Evolutionary conservation across 2,797 vertebrate genomes (phyloP), one percentile per base, ranked within the genome.

Genomic region (Acestrorhynchus altus): DNA sequence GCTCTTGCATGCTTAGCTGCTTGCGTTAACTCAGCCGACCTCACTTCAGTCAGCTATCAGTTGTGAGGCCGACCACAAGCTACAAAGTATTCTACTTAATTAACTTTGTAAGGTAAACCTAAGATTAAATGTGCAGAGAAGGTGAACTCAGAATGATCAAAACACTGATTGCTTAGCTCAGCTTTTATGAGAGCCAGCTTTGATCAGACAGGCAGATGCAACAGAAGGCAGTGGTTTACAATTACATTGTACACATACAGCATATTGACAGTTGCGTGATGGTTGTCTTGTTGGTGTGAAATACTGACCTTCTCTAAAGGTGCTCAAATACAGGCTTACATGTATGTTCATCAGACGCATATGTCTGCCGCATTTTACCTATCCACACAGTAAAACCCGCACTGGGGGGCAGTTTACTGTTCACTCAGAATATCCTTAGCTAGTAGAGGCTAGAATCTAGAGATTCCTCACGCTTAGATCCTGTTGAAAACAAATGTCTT

Each of bases 21-120:
- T 20, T 69, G 10, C 66, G 11, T 69, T 11, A 46, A 40, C 67
- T 69, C 18, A 22, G 31, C 11, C n/a, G 12, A 54, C 47, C 46
- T 51, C 47, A 35, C 8, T 49, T 52, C 2, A 52, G 47, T 15
- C 67, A 15, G 31, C 47, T 69, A 39, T 54, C 64, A 54, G 67
- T 28, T 69, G 67, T 40, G 28, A 69, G 31, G 20, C 31, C 8
- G 20, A 26, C 57, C 26, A 28, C 10, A 47, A 51, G 16, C 24
- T 51, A 8, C 31, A 54, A 13, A 15, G 9, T 31, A 18, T 52
- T 46, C 47, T 52, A 52, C 44, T 69, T 69, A 69, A 69, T 69
- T 69, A 69, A 20, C 49, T 69, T 69, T 69, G 65, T n/a, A 68
- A 35, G 49, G 18, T 69, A 69, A 54, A 52, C 47, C 67, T 22